Base-by-base conservation (phyloP, 1,140 invertebrate genomes). In the Drosophila pachea region DNA sequence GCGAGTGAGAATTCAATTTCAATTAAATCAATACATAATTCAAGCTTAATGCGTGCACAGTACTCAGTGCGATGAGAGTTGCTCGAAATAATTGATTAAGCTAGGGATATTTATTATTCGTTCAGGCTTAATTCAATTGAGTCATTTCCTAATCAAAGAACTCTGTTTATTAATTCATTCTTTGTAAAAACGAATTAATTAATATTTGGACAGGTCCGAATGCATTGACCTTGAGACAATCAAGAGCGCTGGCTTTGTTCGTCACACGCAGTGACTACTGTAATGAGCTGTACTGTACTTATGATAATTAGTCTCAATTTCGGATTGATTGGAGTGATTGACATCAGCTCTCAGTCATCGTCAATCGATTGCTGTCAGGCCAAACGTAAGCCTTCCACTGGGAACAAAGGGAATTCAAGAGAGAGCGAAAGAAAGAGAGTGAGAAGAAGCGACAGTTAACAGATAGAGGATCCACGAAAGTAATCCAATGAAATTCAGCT, bases 401-500 rank as follows among this genome's bases (percentile, higher is more conserved):
- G 38, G 60, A 69, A 69, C 67, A 69, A 69, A 69, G 53, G n/a
- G 50, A 58, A 49, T 65, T 65, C 43, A 49, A 67, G 12, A 66
- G 22, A 32, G 4, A 22, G 1, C 32, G 35, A 14, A 22, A 2
- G 35, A 29, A 22, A 31, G 14, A 35, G 36, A 12, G 8, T 9
- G 36, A 16, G n/a, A 42, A 9, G n/a, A 14, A 43, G 47, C 38
- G 12, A 36, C 14, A 22, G 16, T 7, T 14, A 14, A 43, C 7
- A 43, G 40, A 50, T 54, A 59, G 55, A 47, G 62, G 33, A 45
- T 11, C 40, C 42, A 45, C 8, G 31, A 68, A 65, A 58, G 42
- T 54, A 60, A 67, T 35, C 50, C 55, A 86, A 86, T 72, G 56
- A 83, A 83, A 76, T 86, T 68, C 78, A 73, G 79, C 79, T 79